A percentile compares a stretch with the other conserved stretches of the same genome.
phyloP scores from a whole-genome alignment of 2,888 invertebrate genomes.

The Cerastis rubricosa region DNA sequence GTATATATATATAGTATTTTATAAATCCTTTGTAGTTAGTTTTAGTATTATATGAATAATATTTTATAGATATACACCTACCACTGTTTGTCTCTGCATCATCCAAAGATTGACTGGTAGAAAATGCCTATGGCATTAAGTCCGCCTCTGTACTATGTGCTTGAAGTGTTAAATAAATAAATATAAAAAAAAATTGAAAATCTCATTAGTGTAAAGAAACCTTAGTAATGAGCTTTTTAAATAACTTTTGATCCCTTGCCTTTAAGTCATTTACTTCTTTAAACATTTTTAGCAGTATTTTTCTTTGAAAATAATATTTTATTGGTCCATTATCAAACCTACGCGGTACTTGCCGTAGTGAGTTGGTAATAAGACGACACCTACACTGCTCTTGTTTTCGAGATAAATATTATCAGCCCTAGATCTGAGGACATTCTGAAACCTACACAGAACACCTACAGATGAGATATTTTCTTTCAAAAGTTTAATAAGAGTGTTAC shows the following conservation, averaged over 20 bases:
- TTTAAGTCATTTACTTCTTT: neutral
- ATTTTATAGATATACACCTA: too few relatives aligned
- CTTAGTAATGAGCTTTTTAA: neutral
- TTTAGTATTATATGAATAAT: too few relatives aligned
- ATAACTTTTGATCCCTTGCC: neutral
- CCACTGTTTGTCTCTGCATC: too few relatives aligned
- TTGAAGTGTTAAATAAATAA: too few relatives aligned
- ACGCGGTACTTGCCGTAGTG: conserved; percentile 46
- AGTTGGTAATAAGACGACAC: conserved; percentile 65
- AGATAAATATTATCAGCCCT: conserved; percentile 64
- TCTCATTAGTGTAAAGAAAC: neutral
- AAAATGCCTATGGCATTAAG: too few relatives aligned
- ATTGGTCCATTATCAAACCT: conserved; percentile 55
- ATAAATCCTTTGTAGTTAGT: too few relatives aligned
- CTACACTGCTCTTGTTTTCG: conserved; percentile 67
- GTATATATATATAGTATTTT: too few relatives aligned
- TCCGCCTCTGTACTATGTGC: too few relatives aligned
- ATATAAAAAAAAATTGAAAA: neutral
- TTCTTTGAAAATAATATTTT: conserved; percentile 21
- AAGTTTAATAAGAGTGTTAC: neutral
- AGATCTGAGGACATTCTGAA: conserved; percentile 69
- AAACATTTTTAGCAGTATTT: neutral
- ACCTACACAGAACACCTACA: conserved; percentile 71
- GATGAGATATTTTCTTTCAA: neutral
- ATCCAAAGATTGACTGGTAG: too few relatives aligned